Evolutionary conservation across 2,888 invertebrate genomes (phyloP).

Genomic region (Hemithea aestivaria): DNA sequence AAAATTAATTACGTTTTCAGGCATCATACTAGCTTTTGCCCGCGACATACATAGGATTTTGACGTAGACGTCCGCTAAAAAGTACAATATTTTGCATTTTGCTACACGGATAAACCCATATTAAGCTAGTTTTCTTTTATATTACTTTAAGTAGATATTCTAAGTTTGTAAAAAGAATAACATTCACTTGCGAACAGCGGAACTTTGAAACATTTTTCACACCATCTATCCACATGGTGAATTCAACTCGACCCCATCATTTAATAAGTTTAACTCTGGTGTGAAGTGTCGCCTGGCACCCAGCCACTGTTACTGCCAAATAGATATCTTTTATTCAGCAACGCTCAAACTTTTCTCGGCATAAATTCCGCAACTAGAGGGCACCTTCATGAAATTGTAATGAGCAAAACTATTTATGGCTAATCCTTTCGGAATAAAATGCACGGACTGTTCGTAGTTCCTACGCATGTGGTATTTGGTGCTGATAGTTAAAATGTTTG

Average conservation of each 20-base stretch:
- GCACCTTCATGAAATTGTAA: slow-evolving; percentile 75
- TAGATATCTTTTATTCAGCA: slow-evolving; percentile 76
- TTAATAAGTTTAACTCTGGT: slow-evolving; percentile 40
- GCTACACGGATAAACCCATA: too few species aligned
- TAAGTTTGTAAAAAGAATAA: too few species aligned
- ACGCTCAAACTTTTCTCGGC: slow-evolving; percentile 72
- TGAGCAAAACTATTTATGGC: slow-evolving; percentile 75
- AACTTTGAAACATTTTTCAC: not conserved
- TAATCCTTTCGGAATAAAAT: slow-evolving; percentile 76
- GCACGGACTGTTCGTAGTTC: slow-evolving; percentile 47
- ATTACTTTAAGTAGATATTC: too few species aligned
- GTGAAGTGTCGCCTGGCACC: slow-evolving; percentile 61
- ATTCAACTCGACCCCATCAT: slow-evolving; percentile 43
- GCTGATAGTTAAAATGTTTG: slow-evolving; percentile 41
- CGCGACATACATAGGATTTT: too few species aligned
- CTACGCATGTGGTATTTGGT: slow-evolving; percentile 57
- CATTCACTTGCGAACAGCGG: too few species aligned
- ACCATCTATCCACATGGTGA: slow-evolving; percentile 4
- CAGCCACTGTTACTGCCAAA: slow-evolving; percentile 64
- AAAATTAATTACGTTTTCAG: too few species aligned
- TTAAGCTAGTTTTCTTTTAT: too few species aligned
- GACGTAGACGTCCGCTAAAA: too few species aligned
- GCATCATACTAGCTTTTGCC: too few species aligned
- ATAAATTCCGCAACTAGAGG: slow-evolving; percentile 69
- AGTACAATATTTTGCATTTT: too few species aligned